These are phyloP conservation scores for Patiria miniata DNA, from an alignment of 35 echinoderm and acorn worm genomes.

Conservation along the genomic window DNA sequence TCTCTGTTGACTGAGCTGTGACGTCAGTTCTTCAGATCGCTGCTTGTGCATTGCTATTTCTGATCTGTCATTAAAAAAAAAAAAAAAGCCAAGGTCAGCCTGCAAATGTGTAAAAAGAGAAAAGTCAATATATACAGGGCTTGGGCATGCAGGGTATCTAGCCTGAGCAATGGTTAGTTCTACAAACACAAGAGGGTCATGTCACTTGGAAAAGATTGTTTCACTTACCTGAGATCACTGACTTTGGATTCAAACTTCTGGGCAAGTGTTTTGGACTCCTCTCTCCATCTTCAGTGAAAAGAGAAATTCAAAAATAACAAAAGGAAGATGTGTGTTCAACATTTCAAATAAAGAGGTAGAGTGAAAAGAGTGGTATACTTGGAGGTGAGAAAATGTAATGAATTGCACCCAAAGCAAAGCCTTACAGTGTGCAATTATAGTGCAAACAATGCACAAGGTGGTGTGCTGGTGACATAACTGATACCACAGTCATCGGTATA, in stretches of 20 bases:
- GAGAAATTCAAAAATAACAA: neutral
- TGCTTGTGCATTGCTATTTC: conserved; percentile 60
- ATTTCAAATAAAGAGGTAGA: neutral
- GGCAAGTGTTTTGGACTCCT: conserved; percentile 76
- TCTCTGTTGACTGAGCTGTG: conserved; percentile 50
- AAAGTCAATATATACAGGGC: neutral
- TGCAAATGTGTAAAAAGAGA: neutral
- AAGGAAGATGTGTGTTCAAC: no score
- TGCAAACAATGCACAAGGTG: no score
- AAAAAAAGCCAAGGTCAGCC: neutral
- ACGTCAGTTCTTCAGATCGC: conserved; percentile 55
- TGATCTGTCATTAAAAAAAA: conserved; percentile 34
- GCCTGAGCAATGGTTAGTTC: no score
- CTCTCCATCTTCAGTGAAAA: conserved; percentile 68
- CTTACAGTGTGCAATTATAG: no score
- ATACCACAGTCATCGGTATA: no score
- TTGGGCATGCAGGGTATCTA: no score
- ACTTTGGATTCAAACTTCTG: conserved; percentile 86
- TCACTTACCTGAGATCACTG: conserved; percentile 72
- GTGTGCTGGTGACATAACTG: no score
- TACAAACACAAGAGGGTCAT: no score
- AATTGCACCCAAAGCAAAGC: no score
- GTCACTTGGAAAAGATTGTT: no score
- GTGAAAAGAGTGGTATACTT: no score
- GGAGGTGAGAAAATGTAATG: no score